phyloP scores from a whole-genome alignment of 2,797 vertebrate species.

The Diplodus puntazzo region DNA sequence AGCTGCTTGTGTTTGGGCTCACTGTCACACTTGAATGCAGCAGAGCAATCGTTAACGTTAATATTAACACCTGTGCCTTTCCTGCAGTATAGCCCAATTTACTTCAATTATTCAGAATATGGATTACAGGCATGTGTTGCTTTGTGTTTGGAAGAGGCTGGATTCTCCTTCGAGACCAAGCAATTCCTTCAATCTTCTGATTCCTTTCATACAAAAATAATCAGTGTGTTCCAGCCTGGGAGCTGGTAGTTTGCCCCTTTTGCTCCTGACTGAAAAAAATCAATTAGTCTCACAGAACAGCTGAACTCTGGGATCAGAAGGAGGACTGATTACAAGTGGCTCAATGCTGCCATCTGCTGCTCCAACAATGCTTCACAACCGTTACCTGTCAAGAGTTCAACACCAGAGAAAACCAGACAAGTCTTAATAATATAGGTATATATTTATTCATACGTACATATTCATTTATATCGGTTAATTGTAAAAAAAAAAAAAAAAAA shows the following conservation, averaged over 20 bases:
- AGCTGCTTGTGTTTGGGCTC: neutral
- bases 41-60: neutral
- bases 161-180: neutral
- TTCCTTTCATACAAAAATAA: neutral
- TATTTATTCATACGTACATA: constrained; percentile 90
- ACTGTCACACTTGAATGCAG: neutral
- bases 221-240: neutral
- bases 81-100: neutral
- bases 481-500: constrained; percentile 79
- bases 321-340: neutral
- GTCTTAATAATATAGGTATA: constrained; percentile 90
- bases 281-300: neutral
- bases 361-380: neutral
- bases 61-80: neutral
- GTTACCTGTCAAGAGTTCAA: neutral
- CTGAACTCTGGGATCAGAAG: neutral
- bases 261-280: constrained; percentile 3
- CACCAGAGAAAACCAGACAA: constrained; percentile 58
- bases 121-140: neutral
- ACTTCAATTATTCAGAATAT: neutral
- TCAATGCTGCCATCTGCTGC: constrained; percentile 74
- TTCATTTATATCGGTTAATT: constrained; percentile 88
- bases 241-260: neutral
- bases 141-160: neutral
- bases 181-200: neutral